phyloP scores from a whole-genome alignment of 2,888 invertebrate genomes.

The Xestoiulus laeticollis region DNA sequence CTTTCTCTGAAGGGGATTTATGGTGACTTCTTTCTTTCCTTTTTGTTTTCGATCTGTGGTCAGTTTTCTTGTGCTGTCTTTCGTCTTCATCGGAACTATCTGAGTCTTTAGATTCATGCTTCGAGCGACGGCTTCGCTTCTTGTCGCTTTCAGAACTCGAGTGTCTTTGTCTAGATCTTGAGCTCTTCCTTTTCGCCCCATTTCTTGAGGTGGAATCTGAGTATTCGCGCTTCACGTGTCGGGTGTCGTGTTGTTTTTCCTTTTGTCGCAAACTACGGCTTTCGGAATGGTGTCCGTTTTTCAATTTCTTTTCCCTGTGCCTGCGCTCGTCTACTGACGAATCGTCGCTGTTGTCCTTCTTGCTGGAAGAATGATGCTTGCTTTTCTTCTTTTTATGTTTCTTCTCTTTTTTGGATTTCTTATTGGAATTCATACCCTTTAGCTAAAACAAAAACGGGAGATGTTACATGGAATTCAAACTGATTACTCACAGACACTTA shows the following conservation, averaged over 20 bases:
- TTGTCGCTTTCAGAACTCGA: not conserved
- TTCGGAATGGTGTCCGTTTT: not conserved
- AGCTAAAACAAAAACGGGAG: conserved; percentile 53
- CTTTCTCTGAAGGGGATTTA: not conserved
- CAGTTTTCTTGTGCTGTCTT: not conserved
- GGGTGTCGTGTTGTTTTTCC: not conserved
- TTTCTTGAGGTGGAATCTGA: not conserved
- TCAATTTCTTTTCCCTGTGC: not conserved
- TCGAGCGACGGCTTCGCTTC: not conserved
- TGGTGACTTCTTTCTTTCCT: not conserved
- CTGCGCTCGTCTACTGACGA: not conserved
- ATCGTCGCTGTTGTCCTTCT: not conserved
- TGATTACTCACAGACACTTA: not conserved
- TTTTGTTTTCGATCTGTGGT: not conserved
- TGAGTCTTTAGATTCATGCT: not conserved
- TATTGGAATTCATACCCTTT: conserved; percentile 56
- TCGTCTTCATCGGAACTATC: not conserved
- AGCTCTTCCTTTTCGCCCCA: not conserved
- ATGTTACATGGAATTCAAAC: conserved; percentile 54
- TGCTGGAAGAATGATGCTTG: conserved; percentile 56
- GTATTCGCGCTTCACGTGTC: not conserved
- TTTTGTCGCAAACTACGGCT: not conserved
- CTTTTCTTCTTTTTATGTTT: conserved; percentile 63
- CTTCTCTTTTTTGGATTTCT: conserved; percentile 57
- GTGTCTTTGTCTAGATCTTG: not conserved